phyloP scores from a whole-genome alignment of 2,888 invertebrate genomes.

The Augochlorella aurata region DNA sequence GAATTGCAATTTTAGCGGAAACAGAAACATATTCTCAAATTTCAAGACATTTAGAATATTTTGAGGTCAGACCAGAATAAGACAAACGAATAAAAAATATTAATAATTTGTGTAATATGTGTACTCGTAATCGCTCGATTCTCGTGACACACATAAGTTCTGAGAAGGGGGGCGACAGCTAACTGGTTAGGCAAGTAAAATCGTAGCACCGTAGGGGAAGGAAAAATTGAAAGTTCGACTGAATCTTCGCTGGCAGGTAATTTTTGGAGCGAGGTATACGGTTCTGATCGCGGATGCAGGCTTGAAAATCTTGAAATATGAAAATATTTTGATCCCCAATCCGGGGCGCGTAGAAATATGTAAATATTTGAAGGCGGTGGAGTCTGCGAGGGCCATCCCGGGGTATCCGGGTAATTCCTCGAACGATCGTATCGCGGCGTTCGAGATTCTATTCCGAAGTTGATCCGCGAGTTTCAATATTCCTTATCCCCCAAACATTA shows the following conservation, averaged over 20 bases:
- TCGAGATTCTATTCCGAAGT: slow-evolving; percentile 34
- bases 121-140: too few relatives aligned
- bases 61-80: too few relatives aligned
- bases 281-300: neutral
- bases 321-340: neutral
- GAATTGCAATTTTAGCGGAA: too few relatives aligned
- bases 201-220: too few relatives aligned
- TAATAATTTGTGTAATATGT: too few relatives aligned
- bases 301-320: neutral
- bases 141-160: too few relatives aligned
- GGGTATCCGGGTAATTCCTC: slow-evolving; percentile 2
- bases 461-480: slow-evolving; percentile 44
- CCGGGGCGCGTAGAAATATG: neutral
- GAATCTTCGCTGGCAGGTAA: neutral
- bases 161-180: too few relatives aligned
- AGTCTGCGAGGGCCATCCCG: neutral
- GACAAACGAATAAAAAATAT: too few relatives aligned
- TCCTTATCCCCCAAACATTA: slow-evolving; percentile 41
- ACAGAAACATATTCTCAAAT: too few relatives aligned
- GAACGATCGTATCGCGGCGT: slow-evolving; percentile 14
- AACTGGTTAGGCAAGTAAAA: too few relatives aligned
- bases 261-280: neutral
- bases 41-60: too few relatives aligned
- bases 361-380: neutral
- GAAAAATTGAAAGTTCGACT: too few relatives aligned